Evolutionary conservation across 2,888 invertebrate species (phyloP).

Genomic region (Fragum whitleyi): DNA sequence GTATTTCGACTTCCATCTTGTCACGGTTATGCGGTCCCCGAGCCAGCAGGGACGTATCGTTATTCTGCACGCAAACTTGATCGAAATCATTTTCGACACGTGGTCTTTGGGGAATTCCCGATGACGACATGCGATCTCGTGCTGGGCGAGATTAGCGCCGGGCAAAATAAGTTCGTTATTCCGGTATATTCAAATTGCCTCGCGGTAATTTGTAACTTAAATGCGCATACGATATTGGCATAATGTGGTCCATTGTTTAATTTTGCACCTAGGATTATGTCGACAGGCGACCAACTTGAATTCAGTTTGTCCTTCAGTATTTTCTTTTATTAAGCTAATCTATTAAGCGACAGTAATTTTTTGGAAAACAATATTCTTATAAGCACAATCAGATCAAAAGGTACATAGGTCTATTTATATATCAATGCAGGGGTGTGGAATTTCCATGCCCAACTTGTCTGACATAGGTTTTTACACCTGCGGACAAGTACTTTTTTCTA

Average conservation of each 20-base stretch:
- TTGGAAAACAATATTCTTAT: no score
- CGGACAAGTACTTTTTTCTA: no score
- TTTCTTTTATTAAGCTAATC: no score
- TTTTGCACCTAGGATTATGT: not conserved
- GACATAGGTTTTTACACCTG: no score
- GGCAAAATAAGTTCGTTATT: not conserved
- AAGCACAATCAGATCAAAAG: no score
- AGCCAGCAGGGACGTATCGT: slow-evolving; percentile 40
- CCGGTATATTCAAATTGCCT: slow-evolving; percentile 11
- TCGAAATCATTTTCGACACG: slow-evolving; percentile 47
- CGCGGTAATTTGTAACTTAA: not conserved
- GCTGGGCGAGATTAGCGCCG: slow-evolving; percentile 11
- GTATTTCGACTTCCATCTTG: slow-evolving; percentile 28
- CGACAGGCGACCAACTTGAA: no score
- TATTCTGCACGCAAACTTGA: slow-evolving; percentile 43
- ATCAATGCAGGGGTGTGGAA: no score
- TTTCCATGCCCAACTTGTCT: no score
- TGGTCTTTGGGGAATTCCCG: slow-evolving; percentile 10
- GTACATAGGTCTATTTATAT: no score
- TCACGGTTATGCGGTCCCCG: slow-evolving; percentile 26
- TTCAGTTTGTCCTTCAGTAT: no score
- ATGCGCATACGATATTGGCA: not conserved
- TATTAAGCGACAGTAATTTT: no score
- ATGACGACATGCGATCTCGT: slow-evolving; percentile 25
- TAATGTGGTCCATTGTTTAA: not conserved